Percentiles rank a stretch among this genome's conserved stretches.
These are phyloP conservation scores for Leptopilina clavipes DNA, from an alignment of 1,140 invertebrate species.

Conservation along the genomic window DNA sequence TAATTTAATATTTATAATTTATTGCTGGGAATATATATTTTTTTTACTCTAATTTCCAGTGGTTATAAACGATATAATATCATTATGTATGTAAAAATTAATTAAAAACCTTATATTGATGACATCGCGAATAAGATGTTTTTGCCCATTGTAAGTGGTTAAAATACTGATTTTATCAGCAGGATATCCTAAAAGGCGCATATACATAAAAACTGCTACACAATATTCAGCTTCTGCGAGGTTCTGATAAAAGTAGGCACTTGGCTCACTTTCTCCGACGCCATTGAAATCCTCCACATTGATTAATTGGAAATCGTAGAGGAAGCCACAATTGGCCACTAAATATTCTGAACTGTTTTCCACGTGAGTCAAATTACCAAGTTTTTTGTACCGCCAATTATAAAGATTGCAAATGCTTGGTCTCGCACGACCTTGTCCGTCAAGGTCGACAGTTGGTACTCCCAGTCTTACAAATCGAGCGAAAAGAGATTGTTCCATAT, in stretches of 20 bases:
- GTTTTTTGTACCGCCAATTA: slow-evolving; percentile 97
- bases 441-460: slow-evolving; percentile 97
- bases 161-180: slow-evolving; percentile 98
- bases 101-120: slow-evolving; percentile 82
- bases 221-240: slow-evolving; percentile 99
- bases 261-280: slow-evolving; percentile 97
- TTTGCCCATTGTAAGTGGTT: slow-evolving; percentile 99
- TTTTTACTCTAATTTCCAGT: too few species aligned
- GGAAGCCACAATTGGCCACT: slow-evolving; percentile 93
- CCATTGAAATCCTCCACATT: slow-evolving; percentile 98
- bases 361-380: slow-evolving; percentile 95
- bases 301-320: slow-evolving; percentile 95
- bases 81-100: neutral
- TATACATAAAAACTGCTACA: slow-evolving; percentile 98
- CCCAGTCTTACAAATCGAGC: slow-evolving; percentile 96
- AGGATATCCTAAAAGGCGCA: slow-evolving; percentile 97
- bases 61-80: too few species aligned
- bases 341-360: slow-evolving; percentile 88
- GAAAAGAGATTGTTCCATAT: slow-evolving; percentile 99
- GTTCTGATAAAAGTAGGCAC: slow-evolving; percentile 99
- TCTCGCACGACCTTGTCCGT: slow-evolving; percentile 96
- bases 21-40: too few species aligned
- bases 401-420: slow-evolving; percentile 95
- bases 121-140: slow-evolving; percentile 97
- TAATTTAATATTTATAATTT: too few species aligned